phyloP scores from a whole-genome alignment of 92 coral and sea anemone species.

The Desmophyllum pertusum region DNA sequence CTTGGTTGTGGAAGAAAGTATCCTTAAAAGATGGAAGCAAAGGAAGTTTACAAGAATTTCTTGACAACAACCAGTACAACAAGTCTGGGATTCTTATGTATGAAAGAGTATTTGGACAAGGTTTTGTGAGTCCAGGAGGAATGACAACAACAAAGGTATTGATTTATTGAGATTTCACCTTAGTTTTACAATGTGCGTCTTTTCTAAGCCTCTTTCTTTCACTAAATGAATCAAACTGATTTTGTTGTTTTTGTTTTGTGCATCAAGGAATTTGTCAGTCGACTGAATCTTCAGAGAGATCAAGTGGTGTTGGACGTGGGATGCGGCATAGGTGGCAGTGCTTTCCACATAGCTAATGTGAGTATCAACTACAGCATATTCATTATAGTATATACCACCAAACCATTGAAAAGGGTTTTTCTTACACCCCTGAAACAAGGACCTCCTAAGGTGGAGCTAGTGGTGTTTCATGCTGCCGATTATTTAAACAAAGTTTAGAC shows the following conservation, averaged over 20 bases:
- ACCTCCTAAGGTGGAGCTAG: no score
- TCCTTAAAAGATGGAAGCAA: constrained; percentile 23
- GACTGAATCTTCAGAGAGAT: constrained; percentile 70
- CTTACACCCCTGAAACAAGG: no score
- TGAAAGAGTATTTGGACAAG: constrained; percentile 89
- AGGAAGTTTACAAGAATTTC: constrained; percentile 71
- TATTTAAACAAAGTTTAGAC: no score
- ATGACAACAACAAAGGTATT: constrained; percentile 89
- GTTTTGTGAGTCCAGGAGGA: constrained; percentile 96
- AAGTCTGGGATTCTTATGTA: constrained; percentile 75
- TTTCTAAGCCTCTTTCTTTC: background rate
- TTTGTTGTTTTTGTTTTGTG: background rate
- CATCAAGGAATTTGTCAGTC: constrained; percentile 77
- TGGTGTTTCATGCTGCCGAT: no score
- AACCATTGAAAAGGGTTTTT: background rate
- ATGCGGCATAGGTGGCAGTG: constrained; percentile 96
- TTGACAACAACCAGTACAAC: constrained; percentile 90
- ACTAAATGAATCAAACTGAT: background rate
- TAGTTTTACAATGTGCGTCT: background rate
- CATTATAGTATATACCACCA: no score
- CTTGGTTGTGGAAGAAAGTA: constrained; percentile 75
- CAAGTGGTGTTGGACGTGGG: constrained; percentile 92
- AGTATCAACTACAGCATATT: background rate
- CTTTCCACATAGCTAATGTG: constrained; percentile 89
- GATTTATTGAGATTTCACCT: background rate